Percentiles rank a stretch among this genome's conserved stretches.
Evolutionary conservation across 2,888 invertebrate genomes (phyloP).

Genomic region (Thalpophila matura): DNA sequence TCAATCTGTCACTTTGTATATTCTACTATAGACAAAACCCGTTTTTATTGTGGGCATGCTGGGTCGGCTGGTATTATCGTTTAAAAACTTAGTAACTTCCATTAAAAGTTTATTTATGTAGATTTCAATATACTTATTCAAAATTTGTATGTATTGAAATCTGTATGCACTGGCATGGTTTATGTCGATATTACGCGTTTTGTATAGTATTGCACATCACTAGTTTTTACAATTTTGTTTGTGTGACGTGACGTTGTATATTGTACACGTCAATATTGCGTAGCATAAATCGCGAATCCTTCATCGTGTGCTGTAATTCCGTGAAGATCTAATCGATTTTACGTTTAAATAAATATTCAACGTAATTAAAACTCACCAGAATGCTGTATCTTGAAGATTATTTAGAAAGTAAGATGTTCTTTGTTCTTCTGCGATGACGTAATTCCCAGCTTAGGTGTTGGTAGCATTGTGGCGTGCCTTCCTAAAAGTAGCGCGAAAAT

Average conservation of each 20-base stretch:
- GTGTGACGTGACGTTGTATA: slow-evolving; percentile 65
- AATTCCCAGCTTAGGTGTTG: slow-evolving; percentile 73
- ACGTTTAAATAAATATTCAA: slow-evolving; percentile 33
- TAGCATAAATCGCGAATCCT: slow-evolving; percentile 40
- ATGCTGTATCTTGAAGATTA: slow-evolving; percentile 99
- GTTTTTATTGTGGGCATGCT: no score
- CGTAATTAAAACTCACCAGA: slow-evolving; percentile 84
- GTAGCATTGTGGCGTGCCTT: slow-evolving; percentile 69
- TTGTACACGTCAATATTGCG: slow-evolving; percentile 70
- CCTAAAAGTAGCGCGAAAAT: slow-evolving; percentile 72
- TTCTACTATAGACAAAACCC: no score
- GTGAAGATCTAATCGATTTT: slow-evolving; percentile 40
- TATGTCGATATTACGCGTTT: slow-evolving; percentile 25
- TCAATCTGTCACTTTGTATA: no score
- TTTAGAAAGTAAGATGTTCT: slow-evolving; percentile 96
- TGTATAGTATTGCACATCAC: slow-evolving; percentile 38
- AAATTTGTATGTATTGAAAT: no score
- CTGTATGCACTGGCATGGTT: neutral
- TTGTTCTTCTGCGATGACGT: slow-evolving; percentile 74
- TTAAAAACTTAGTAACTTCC: no score
- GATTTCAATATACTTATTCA: no score
- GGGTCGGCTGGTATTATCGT: no score
- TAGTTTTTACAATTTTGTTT: slow-evolving; percentile 50
- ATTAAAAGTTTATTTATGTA: no score
- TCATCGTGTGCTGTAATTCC: slow-evolving; percentile 41